phyloP scores from a whole-genome alignment of 1,140 invertebrate genomes.

The Cotesia glomerata region DNA sequence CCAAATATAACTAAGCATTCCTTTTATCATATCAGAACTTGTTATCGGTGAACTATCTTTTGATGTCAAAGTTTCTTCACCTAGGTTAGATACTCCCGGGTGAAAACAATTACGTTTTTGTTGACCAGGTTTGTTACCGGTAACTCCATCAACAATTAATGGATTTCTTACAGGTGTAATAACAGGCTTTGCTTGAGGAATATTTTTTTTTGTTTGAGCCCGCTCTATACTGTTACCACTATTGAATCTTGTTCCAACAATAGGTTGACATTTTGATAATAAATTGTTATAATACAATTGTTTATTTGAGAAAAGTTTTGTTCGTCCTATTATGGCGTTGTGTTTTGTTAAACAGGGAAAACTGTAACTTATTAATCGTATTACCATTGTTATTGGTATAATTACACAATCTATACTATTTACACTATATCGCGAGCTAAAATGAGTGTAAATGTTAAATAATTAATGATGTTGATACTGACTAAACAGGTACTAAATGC shows the following conservation, averaged over 20 bases:
- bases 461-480: too few relatives aligned
- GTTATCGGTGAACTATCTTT: conserved; percentile 69
- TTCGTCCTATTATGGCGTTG: too few relatives aligned
- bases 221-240: conserved; percentile 57
- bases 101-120: conserved; percentile 86
- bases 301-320: too few relatives aligned
- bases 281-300: too few relatives aligned
- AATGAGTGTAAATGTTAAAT: too few relatives aligned
- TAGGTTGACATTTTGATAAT: too few relatives aligned
- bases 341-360: too few relatives aligned
- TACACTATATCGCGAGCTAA: too few relatives aligned
- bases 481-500: too few relatives aligned
- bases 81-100: conserved; percentile 78
- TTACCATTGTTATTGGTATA: too few relatives aligned
- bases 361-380: too few relatives aligned
- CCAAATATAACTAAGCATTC: conserved; percentile 95
- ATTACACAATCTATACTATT: too few relatives aligned
- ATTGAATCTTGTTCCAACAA: conserved; percentile 38
- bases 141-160: conserved; percentile 51
- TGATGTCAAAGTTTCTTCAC: conserved; percentile 69
- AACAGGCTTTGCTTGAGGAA: conserved; percentile 53
- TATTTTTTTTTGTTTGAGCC: conserved; percentile 55
- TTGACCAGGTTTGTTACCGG: conserved; percentile 63
- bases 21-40: conserved; percentile 80
- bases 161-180: conserved; percentile 50